Conservation (phyloP, 2,888 invertebrate species). For the Diloba caeruleocephala region DNA sequence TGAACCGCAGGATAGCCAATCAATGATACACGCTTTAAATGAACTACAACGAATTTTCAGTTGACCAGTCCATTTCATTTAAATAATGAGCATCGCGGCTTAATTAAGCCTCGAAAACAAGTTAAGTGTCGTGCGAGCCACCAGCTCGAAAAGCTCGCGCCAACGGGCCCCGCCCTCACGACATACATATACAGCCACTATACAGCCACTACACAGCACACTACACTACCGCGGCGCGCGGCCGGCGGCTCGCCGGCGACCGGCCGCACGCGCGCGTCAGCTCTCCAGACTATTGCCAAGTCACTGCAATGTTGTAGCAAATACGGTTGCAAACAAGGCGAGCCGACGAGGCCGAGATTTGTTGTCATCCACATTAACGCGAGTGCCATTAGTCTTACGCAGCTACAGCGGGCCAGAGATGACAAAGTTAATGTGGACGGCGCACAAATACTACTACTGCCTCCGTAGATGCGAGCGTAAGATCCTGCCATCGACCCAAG, state of each 20-base stretch:
- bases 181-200: no score
- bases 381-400: not conserved
- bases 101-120: slow-evolving; percentile 31
- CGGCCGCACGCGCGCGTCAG: slow-evolving; percentile 19
- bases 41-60: slow-evolving; percentile 1
- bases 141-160: slow-evolving; percentile 17
- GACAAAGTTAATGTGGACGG: not conserved
- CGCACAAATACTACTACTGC: not conserved
- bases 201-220: no score
- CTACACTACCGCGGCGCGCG: slow-evolving; percentile 40
- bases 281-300: slow-evolving; percentile 38
- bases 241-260: slow-evolving; percentile 1
- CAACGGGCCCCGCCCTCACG: slow-evolving; percentile 28
- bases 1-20: slow-evolving; percentile 20
- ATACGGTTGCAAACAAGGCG: slow-evolving; percentile 3
- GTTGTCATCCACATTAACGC: not conserved
- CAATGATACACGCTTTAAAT: not conserved
- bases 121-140: slow-evolving; percentile 54
- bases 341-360: not conserved
- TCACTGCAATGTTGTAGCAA: not conserved
- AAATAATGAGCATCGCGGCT: not conserved
- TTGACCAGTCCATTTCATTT: slow-evolving; percentile 8
- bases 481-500: not conserved
- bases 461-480: not conserved
- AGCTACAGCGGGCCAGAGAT: not conserved